Percentiles rank a stretch among this genome's conserved stretches.
These are phyloP conservation scores for Coendou prehensilis DNA, from an alignment of 2,797 vertebrate genomes.

Conservation along the genomic window DNA sequence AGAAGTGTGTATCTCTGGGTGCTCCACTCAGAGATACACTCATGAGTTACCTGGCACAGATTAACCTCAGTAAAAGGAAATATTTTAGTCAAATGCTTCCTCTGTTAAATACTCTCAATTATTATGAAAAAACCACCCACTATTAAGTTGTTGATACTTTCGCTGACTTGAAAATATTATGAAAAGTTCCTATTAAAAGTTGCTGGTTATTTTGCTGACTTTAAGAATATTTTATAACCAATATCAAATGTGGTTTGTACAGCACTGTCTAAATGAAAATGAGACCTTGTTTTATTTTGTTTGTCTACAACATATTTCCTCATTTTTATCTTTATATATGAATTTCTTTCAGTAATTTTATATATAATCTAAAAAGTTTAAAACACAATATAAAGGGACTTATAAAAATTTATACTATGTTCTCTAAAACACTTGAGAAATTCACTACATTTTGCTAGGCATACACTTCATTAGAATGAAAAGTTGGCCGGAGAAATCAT, in stretches of 20 bases:
- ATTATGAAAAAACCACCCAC: constrained; percentile 32
- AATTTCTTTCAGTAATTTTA: constrained; percentile 33
- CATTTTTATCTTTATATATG: constrained; percentile 23
- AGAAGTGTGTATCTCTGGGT: constrained; percentile 23
- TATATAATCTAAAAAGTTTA: constrained; percentile 43
- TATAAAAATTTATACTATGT: constrained; percentile 68
- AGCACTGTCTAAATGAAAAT: constrained; percentile 27
- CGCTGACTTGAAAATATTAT: constrained; percentile 67
- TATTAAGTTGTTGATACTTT: constrained; percentile 54
- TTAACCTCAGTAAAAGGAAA: constrained; percentile 47
- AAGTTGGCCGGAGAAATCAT: neutral
- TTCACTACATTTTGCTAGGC: neutral
- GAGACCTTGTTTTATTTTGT: constrained; percentile 50
- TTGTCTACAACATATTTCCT: neutral
- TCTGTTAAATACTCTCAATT: constrained; percentile 62
- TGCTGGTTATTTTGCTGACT: constrained; percentile 71
- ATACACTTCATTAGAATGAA: constrained; percentile 44
- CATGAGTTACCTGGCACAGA: constrained; percentile 12
- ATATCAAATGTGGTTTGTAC: constrained; percentile 47
- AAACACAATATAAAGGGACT: constrained; percentile 52
- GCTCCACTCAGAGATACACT: neutral
- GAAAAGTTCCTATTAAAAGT: constrained; percentile 64
- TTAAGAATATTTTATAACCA: constrained; percentile 58
- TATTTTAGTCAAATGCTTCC: constrained; percentile 50
- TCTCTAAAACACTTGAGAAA: constrained; percentile 60